Percentiles rank a stretch among this genome's conserved stretches.
Evolutionary conservation across 30 jellyfish, hydroid and myxozoan species (phyloP).

Genomic region (Haliclystus octoradiatus): DNA sequence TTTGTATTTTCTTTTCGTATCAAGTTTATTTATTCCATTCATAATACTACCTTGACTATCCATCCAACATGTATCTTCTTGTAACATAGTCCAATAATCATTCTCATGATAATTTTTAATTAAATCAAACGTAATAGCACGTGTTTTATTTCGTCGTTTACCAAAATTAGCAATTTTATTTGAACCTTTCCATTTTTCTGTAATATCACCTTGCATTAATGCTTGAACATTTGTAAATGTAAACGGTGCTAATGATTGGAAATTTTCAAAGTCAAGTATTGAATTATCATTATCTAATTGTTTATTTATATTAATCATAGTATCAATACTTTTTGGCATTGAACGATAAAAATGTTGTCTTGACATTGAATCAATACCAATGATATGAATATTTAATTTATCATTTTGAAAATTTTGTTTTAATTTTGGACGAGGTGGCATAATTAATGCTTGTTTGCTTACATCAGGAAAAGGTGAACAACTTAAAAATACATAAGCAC

Average conservation of each 20-base stretch:
- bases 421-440: neutral
- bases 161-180: constrained; percentile 11
- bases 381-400: constrained; percentile 45
- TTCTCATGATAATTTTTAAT: constrained; percentile 11
- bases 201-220: constrained; percentile 38
- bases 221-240: constrained; percentile 74
- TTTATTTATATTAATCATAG: constrained; percentile 16
- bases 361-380: constrained; percentile 73
- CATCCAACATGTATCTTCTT: constrained; percentile 91
- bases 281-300: neutral
- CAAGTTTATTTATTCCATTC: constrained; percentile 16
- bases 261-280: constrained; percentile 34
- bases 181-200: constrained; percentile 10
- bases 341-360: constrained; percentile 65
- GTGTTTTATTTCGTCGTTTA: neutral
- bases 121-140: constrained; percentile 47
- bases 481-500: neutral
- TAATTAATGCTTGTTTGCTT: neutral
- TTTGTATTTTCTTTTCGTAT: neutral
- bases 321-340: constrained; percentile 41
- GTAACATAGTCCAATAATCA: constrained; percentile 53
- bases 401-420: neutral
- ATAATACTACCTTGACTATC: constrained; percentile 82
- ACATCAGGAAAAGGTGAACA: neutral
- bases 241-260: constrained; percentile 85